Base-by-base conservation (phyloP, 2,888 invertebrate species). In the Corythucha ciliata region DNA sequence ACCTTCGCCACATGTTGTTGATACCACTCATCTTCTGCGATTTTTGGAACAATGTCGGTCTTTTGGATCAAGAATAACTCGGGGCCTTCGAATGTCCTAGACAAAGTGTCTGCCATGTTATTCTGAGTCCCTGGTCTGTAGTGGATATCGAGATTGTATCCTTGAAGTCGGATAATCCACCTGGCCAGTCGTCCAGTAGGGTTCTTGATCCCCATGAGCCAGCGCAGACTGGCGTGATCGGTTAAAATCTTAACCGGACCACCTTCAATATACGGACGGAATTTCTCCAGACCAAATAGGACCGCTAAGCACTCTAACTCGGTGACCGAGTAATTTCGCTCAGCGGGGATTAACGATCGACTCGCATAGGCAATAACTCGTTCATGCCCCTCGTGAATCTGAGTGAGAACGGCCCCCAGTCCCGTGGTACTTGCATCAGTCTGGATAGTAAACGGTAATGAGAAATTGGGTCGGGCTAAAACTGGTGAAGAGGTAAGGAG, bases 241-340 rank as follows among this genome's bases (percentile, higher is more conserved):
- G 46, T 46, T 8, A 52, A 22, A 16, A 52, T 47, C 3, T 22
- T 47, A 20, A 52, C 46, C 4, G 5, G 22, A 12, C 16, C 20
- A 6, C 49, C 49, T 41, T 49, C 41, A 2, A 41, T 18, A 20
- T 49, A 49, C 4, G 46, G 49, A 4, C 48, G 20, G 25, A 33
- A 18, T 32, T 48, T 48, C 18, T 48, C 48, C 2, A 51, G 21
- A 16, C 33, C 52, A 27, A 21, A 46, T 4, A 51, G n/a, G 1
- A 48, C 34, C 18, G 48, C 48, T n/a, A 48, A 51, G 29, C 60
- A 63, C 25, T 63, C 41, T 8, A 21, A 20, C 32, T 49, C 49
- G 4, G 41, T 41, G 5, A 34, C 36, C 5, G 20, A 20, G 21
- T 41, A 49, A 8, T 41, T 49, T 21, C 41, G 14, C 5, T 50